Conservation (phyloP, 2,113 vertebrate species). For the Bettongia penicillata region DNA sequence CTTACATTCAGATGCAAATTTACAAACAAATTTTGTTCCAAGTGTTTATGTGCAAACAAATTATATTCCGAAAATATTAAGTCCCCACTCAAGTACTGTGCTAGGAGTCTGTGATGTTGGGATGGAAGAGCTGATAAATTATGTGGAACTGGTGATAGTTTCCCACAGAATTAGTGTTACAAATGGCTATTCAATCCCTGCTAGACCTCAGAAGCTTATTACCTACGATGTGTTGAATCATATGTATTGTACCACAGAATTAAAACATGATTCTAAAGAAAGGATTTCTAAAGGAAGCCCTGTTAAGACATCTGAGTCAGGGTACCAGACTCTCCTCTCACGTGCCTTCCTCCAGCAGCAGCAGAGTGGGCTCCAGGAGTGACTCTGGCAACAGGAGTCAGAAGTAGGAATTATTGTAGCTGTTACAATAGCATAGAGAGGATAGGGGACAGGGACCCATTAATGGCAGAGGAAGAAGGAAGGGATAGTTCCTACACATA, state of each 20-base stretch:
- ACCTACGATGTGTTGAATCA: not conserved
- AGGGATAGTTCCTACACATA: not conserved
- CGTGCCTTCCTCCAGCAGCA: not conserved
- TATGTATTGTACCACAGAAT: not conserved
- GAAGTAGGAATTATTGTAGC: not conserved
- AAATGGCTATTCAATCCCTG: not conserved
- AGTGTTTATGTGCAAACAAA: not conserved
- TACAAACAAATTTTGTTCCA: not conserved
- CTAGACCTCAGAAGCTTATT: not conserved
- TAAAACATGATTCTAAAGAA: not conserved
- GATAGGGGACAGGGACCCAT: not conserved
- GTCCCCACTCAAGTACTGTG: not conserved
- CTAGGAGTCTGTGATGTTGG: not conserved
- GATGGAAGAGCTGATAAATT: not conserved
- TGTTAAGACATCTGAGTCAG: not conserved
- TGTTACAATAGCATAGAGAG: not conserved
- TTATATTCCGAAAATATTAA: not conserved
- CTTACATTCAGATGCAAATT: too few relatives aligned
- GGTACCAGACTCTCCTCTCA: not conserved
- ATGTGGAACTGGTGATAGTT: not conserved
- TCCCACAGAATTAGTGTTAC: not conserved
- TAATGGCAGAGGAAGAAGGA: not conserved
- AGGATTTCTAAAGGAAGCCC: not conserved
- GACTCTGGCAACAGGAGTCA: not conserved
- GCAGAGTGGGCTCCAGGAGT: not conserved